A percentile compares a stretch with the other conserved stretches of the same genome.
Evolutionary conservation across 2,888 invertebrate genomes (phyloP).

Genomic region (Escarpia spicata): DNA sequence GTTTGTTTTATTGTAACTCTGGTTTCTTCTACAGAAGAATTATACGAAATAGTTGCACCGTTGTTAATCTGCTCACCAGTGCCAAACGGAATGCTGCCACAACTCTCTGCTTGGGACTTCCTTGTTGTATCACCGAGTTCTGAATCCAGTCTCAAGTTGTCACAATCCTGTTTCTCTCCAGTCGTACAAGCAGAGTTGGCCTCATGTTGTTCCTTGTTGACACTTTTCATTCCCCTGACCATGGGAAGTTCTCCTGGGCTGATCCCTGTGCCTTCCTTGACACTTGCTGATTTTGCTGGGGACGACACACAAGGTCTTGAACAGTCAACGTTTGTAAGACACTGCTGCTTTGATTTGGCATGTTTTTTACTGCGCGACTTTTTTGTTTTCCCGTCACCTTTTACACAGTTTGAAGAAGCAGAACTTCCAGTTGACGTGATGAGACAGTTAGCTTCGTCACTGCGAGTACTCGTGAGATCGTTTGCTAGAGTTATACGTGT

Average conservation of each 20-base stretch:
- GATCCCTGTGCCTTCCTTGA: neutral
- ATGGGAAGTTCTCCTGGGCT: neutral
- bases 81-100: neutral
- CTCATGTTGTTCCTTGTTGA: neutral
- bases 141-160: neutral
- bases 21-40: neutral
- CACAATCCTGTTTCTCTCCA: neutral
- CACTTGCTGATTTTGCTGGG: neutral
- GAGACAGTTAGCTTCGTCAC: constrained; percentile 34
- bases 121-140: neutral
- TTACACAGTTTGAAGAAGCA: constrained; percentile 50
- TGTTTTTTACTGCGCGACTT: neutral
- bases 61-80: neutral
- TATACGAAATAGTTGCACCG: neutral
- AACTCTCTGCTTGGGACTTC: neutral
- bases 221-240: neutral
- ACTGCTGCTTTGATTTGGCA: neutral
- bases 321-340: neutral
- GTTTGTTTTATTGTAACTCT: neutral
- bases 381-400: constrained; percentile 24
- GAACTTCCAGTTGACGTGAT: constrained; percentile 34
- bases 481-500: neutral
- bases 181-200: neutral
- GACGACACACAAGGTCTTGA: neutral
- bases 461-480: neutral